These are phyloP conservation scores for Meteorus colon DNA, from an alignment of 2,888 invertebrate species.

Conservation along the genomic window DNA sequence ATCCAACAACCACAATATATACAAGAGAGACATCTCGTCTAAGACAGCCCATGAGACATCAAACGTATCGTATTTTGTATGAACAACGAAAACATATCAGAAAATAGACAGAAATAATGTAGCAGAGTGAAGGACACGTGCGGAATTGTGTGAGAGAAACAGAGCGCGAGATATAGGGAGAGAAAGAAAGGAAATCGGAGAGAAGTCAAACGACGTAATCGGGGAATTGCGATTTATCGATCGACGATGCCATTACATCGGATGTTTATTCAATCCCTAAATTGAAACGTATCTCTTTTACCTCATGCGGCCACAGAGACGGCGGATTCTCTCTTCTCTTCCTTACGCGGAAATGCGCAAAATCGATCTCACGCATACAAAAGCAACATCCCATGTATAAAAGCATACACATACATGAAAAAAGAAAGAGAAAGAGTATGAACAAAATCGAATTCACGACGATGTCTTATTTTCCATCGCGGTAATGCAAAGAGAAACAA, in stretches of 20 bases:
- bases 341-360: conserved; percentile 47
- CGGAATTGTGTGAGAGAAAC: neutral
- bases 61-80: conserved; percentile 29
- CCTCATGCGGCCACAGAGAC: conserved; percentile 44
- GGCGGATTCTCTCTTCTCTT: conserved; percentile 45
- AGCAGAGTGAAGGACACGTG: conserved; percentile 12
- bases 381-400: conserved; percentile 17
- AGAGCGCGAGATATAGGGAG: neutral
- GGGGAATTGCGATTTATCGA: conserved; percentile 61
- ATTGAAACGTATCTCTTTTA: conserved; percentile 66
- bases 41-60: conserved; percentile 15
- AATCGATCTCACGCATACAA: conserved; percentile 45
- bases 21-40: conserved; percentile 22
- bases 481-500: conserved; percentile 23
- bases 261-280: conserved; percentile 62
- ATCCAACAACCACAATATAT: neutral
- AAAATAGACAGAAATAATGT: conserved; percentile 16
- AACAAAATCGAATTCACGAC: conserved; percentile 45
- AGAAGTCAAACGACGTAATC: conserved; percentile 41
- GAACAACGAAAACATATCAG: conserved; percentile 1
- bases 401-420: neutral
- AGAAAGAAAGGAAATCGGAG: conserved; percentile 23
- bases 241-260: conserved; percentile 56
- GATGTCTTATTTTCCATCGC: conserved; percentile 44
- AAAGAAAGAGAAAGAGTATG: conserved; percentile 11